phyloP scores from a whole-genome alignment of 2,113 vertebrate genomes.

The Cyprinus carpio region DNA sequence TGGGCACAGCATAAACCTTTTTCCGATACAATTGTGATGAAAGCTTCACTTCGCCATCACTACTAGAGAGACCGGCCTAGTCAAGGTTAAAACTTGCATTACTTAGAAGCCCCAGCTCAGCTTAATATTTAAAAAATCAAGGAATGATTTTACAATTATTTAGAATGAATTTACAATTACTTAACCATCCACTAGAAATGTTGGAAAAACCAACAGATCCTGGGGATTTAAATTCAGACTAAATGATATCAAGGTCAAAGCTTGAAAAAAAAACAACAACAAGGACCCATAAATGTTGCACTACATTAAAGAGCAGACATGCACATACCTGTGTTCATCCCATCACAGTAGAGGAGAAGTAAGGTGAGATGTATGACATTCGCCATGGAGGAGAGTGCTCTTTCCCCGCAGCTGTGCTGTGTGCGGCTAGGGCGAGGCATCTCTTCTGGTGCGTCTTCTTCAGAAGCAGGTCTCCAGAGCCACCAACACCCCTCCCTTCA shows the following conservation, averaged over 20 bases:
- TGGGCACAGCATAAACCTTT: too few relatives aligned
- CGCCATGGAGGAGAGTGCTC: conserved; percentile 60
- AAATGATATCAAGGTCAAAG: conserved; percentile 54
- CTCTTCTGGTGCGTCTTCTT: conserved; percentile 13
- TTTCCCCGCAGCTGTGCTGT: neutral
- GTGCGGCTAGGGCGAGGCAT: neutral
- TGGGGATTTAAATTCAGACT: neutral
- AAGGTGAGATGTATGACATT: conserved; percentile 52
- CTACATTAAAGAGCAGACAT: conserved; percentile 22
- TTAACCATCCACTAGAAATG: neutral
- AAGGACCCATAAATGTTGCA: neutral
- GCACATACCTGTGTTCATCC: conserved; percentile 67
- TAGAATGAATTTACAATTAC: neutral
- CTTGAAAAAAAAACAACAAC: neutral
- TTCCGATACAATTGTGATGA: too few relatives aligned
- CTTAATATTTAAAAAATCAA: neutral
- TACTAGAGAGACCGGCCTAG: neutral
- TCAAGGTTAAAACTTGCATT: conserved; percentile 15
- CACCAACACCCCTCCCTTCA: neutral
- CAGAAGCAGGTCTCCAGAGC: conserved; percentile 1
- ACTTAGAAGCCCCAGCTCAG: neutral
- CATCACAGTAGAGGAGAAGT: conserved; percentile 61
- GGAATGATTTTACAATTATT: too few relatives aligned
- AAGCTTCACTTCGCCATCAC: too few relatives aligned
- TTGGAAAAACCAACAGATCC: neutral